Base-by-base conservation (phyloP, 2,888 invertebrate species). In the Blastobasis lacticolella region DNA sequence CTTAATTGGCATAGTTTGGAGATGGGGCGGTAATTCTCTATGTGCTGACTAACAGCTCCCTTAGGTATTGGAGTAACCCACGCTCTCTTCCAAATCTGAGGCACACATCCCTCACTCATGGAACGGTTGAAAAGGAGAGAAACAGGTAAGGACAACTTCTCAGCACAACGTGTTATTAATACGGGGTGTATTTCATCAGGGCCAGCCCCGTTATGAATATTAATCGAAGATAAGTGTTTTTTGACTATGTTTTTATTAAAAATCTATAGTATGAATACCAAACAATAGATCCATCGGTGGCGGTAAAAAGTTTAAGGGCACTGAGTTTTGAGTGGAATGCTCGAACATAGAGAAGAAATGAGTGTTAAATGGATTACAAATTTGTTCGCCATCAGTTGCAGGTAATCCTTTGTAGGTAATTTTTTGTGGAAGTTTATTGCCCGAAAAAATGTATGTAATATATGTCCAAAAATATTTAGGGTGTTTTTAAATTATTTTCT, bases 1-100 rank as follows among this genome's bases (percentile, higher is more conserved):
- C n/a, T n/a, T n/a, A n/a, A n/a, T n/a, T 46, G 46, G 48, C 53
- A 52, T 2, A 57, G 43, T 42, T 57, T 61, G 7, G 60, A 59
- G 5, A 61, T 54, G 6, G 61, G 61, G 10, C 59, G 51, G 38
- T 58, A 59, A 7, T 60, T 44, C n/a, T 50, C 44, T 6, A 60
- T 48, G 10, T 50, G 37, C 0, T 53, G 38, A 6, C 10, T 57
- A 37, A 40, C 10, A n/a, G 47, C 38, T 23, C 51, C 55, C 48
- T 61, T 61, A 5, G 51, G 54, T 10, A 61, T 55, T 10, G 59
- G 58, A 4, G 58, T 58, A 10, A 60, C 49, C 36, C 49, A 46
- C 6, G 59, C 53, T 36, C 23, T 38, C 49, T 58, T 58, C 58
- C 58, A 58, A 1, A 48, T 38, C 4, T 10, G 5, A 0, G 58